Conservation (phyloP, 2,888 invertebrate species). For the Sepioteuthis lessoniana region DNA sequence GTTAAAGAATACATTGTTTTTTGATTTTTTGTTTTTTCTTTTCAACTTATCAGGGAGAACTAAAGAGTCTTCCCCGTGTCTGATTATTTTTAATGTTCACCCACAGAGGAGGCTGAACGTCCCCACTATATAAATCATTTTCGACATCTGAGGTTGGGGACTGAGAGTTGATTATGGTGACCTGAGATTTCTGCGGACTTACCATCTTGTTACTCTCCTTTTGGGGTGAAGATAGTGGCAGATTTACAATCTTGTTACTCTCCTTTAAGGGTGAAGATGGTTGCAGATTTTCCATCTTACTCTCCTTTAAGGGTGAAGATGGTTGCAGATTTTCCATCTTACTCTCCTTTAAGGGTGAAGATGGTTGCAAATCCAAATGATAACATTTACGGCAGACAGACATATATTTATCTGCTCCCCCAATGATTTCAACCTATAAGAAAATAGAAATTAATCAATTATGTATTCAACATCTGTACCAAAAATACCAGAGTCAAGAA, state of each 20-base stretch:
- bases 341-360: neutral
- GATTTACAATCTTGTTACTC: too few relatives aligned
- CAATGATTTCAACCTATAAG: slow-evolving; percentile 78
- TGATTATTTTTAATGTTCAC: neutral
- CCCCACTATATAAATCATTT: neutral
- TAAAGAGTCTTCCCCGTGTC: neutral
- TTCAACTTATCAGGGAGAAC: neutral
- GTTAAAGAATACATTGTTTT: too few relatives aligned
- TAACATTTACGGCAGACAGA: slow-evolving; percentile 78
- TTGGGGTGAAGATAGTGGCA: too few relatives aligned
- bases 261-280: neutral
- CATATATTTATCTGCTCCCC: slow-evolving; percentile 78
- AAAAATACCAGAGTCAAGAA: neutral
- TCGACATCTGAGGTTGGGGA: neutral
- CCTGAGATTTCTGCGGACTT: neutral
- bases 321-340: too few relatives aligned
- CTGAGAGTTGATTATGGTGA: neutral
- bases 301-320: neutral
- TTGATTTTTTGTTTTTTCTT: neutral
- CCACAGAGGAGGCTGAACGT: neutral
- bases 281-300: neutral
- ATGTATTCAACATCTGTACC: neutral
- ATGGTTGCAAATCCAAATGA: slow-evolving; percentile 52
- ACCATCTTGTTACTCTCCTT: too few relatives aligned
- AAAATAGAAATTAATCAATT: neutral